Conservation (phyloP, 2,888 invertebrate genomes). For the Ariolimax columbianus region DNA sequence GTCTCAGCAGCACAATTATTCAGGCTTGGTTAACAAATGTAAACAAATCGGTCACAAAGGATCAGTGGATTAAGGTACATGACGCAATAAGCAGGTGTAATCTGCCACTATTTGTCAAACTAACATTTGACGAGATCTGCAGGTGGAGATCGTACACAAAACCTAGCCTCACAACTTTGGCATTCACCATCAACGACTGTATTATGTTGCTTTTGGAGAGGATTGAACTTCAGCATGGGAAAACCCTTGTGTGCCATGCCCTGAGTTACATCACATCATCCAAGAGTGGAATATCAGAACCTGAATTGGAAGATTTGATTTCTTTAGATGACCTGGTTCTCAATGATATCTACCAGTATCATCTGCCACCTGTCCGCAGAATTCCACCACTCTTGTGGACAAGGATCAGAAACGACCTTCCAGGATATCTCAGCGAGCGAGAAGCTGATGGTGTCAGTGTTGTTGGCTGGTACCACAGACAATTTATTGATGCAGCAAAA, state of each 20-base stretch:
- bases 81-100: conserved; percentile 96
- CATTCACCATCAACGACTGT: conserved; percentile 96
- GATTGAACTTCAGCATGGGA: conserved; percentile 91
- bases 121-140: conserved; percentile 98
- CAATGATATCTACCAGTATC: conserved; percentile 99
- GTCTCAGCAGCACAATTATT: conserved; percentile 94
- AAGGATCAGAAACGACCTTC: conserved; percentile 95
- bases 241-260: conserved; percentile 77
- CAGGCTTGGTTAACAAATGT: conserved; percentile 87
- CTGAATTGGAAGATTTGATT: conserved; percentile 93
- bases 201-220: conserved; percentile 97
- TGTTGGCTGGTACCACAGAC: conserved; percentile 98
- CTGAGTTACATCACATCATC: conserved; percentile 95
- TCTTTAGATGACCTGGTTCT: conserved; percentile 93
- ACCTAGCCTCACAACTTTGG: conserved; percentile 93
- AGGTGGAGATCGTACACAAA: conserved; percentile 98
- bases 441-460: conserved; percentile 99
- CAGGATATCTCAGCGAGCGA: conserved; percentile 94
- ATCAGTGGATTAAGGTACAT: conserved; percentile 95
- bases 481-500: conserved; percentile 89
- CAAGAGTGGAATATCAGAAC: conserved; percentile 92
- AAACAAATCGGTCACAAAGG: conserved; percentile 84
- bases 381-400: conserved; percentile 98
- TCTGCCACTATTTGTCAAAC: conserved; percentile 95
- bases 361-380: conserved; percentile 95